These are phyloP conservation scores for Camponotus vicinus DNA, from an alignment of 1,140 invertebrate species.

Conservation along the genomic window DNA sequence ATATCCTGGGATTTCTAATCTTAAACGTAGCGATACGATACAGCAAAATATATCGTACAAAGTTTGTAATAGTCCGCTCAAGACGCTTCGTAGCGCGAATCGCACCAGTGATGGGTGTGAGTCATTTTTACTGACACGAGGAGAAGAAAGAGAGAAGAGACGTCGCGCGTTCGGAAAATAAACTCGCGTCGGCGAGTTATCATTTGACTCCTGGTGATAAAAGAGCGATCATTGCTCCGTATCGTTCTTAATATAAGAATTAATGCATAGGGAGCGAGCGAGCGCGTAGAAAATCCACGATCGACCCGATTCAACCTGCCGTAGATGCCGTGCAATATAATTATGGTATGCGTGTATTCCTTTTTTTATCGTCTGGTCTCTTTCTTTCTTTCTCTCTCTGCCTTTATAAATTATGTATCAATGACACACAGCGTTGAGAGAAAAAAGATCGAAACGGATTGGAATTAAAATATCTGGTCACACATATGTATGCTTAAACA, in stretches of 20 bases:
- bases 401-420: neutral
- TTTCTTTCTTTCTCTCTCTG: neutral
- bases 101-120: constrained; percentile 12
- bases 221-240: constrained; percentile 70
- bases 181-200: constrained; percentile 69
- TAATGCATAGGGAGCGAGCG: constrained; percentile 45
- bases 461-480: neutral
- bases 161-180: constrained; percentile 65
- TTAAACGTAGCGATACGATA: neutral
- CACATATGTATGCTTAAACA: neutral
- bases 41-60: constrained; percentile 39
- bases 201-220: constrained; percentile 74
- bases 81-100: constrained; percentile 12
- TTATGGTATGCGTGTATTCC: neutral
- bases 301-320: constrained; percentile 37
- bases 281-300: constrained; percentile 66
- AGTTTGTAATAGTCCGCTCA: constrained; percentile 34
- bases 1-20: neutral
- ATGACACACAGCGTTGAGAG: neutral
- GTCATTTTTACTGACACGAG: constrained; percentile 43
- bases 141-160: neutral
- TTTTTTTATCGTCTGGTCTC: neutral
- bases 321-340: neutral
- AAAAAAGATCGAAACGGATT: neutral
- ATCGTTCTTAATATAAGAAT: constrained; percentile 69